Conservation (phyloP, 2,888 invertebrate genomes). For the Scaptomyza polygonia region DNA sequence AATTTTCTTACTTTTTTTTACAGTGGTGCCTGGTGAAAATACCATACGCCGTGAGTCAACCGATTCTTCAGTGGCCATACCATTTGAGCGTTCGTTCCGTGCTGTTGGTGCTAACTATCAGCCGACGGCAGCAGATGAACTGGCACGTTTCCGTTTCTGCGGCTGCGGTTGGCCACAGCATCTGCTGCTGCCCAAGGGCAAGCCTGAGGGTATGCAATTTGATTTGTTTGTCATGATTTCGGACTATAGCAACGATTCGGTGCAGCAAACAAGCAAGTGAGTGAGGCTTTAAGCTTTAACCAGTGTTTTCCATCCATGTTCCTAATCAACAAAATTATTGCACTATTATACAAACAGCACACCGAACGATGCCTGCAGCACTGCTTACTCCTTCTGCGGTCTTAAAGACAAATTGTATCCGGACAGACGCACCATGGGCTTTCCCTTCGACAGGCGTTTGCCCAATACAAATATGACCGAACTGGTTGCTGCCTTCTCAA, state of each 20-base stretch:
- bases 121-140: constrained; percentile 82
- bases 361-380: constrained; percentile 87
- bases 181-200: constrained; percentile 91
- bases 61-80: constrained; percentile 92
- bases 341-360: constrained; percentile 29
- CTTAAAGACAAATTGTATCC: constrained; percentile 88
- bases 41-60: constrained; percentile 88
- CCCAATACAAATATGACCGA: constrained; percentile 86
- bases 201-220: constrained; percentile 87
- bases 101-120: constrained; percentile 87
- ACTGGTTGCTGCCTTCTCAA: constrained; percentile 87
- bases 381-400: constrained; percentile 89
- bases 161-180: constrained; percentile 96
- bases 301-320: neutral
- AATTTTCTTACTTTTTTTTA: constrained; percentile 16
- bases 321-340: neutral
- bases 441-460: constrained; percentile 85
- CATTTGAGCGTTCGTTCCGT: constrained; percentile 92
- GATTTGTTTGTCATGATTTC: constrained; percentile 92
- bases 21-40: constrained; percentile 89
- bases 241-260: constrained; percentile 87
- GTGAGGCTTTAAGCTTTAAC: constrained; percentile 70
- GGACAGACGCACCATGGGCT: constrained; percentile 88
- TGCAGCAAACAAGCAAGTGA: constrained; percentile 81
- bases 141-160: constrained; percentile 90